These are phyloP conservation scores for Symphodus melops DNA, from an alignment of 2,113 vertebrate genomes.

Conservation along the genomic window DNA sequence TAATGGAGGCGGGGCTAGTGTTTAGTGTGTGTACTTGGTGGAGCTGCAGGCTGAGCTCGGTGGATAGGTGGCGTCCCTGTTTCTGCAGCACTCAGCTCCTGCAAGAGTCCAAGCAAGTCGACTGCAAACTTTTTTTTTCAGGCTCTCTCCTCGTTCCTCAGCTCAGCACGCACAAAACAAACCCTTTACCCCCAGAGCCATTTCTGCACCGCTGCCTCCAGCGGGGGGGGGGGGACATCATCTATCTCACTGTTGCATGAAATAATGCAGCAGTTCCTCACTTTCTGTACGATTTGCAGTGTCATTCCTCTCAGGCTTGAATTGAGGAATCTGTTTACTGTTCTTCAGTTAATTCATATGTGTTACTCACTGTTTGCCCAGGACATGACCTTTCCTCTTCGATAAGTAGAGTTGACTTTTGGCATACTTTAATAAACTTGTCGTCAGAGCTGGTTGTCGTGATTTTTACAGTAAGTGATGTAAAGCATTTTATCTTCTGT, in stretches of 20 bases:
- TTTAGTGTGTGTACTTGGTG: neutral
- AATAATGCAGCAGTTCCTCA: constrained; percentile 16
- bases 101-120: constrained; percentile 50
- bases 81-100: constrained; percentile 39
- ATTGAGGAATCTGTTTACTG: no score
- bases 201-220: constrained; percentile 23
- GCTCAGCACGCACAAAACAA: constrained; percentile 16
- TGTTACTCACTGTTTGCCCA: no score
- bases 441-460: no score
- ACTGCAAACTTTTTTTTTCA: constrained; percentile 52
- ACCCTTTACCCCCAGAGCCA: constrained; percentile 1
- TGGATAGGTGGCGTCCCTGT: constrained; percentile 8
- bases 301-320: neutral
- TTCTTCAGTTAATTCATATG: no score
- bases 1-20: constrained; percentile 21
- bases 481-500: no score
- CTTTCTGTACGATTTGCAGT: neutral
- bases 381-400: no score
- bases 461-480: no score
- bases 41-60: constrained; percentile 18
- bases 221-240: no score
- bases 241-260: constrained; percentile 8
- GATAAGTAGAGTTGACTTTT: no score
- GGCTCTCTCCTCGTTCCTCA: constrained; percentile 12
- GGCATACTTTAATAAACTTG: no score